Conservation (phyloP, 2,888 invertebrate genomes). For the Parasteatoda lunata region DNA sequence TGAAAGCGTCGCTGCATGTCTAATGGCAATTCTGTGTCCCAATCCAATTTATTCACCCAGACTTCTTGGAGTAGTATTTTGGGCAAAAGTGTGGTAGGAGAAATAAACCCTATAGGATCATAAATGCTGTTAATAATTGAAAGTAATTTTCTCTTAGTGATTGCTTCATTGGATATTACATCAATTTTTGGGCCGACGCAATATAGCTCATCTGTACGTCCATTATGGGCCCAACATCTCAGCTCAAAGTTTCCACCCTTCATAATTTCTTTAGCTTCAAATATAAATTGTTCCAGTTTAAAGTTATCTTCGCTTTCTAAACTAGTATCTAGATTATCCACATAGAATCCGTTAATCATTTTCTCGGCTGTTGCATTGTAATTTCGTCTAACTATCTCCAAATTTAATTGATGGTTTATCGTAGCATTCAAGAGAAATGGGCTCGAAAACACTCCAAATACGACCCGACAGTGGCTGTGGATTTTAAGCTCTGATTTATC, state of each 20-base stretch:
- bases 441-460: background rate
- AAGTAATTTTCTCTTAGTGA: no score
- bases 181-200: no score
- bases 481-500: background rate
- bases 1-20: constrained; percentile 10
- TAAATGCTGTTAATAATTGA: no score
- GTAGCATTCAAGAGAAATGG: background rate
- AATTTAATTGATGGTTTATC: background rate
- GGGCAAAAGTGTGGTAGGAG: no score
- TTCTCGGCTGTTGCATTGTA: background rate
- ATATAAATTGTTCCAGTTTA: no score
- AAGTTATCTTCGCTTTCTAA: no score
- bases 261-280: no score
- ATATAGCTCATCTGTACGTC: background rate
- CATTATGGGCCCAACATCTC: background rate
- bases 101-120: no score
- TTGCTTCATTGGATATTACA: no score
- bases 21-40: constrained; percentile 8
- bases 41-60: constrained; percentile 1
- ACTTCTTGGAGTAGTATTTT: background rate
- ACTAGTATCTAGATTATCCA: no score
- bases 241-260: background rate
- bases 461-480: background rate
- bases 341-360: no score
- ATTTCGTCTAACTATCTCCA: background rate